phyloP scores from a whole-genome alignment of 1,140 invertebrate genomes.

The Hestina assimilis region DNA sequence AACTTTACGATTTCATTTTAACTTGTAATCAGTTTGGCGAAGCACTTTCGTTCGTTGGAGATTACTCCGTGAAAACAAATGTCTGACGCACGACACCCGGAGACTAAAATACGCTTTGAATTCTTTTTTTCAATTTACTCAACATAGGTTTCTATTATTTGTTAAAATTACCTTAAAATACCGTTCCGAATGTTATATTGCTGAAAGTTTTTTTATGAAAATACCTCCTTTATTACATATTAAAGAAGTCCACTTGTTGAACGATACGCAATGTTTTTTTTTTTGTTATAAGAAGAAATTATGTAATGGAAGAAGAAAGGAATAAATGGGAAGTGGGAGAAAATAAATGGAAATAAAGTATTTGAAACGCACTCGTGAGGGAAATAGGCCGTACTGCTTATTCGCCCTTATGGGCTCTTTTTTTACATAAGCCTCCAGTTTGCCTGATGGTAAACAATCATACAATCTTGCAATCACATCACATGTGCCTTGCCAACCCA shows the following conservation, averaged over 20 bases:
- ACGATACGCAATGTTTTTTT: no score
- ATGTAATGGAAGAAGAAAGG: no score
- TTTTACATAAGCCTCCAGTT: no score
- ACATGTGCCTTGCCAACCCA: no score
- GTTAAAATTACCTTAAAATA: slow-evolving; percentile 29
- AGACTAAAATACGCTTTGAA: slow-evolving; percentile 40
- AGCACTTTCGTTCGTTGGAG: slow-evolving; percentile 50
- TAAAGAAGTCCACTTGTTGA: slow-evolving; percentile 17
- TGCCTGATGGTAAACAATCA: no score
- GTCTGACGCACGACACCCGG: slow-evolving; percentile 41
- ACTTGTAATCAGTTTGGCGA: slow-evolving; percentile 68
- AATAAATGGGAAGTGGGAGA: no score
- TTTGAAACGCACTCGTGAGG: no score
- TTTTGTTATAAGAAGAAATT: no score
- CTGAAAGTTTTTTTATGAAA: slow-evolving; percentile 32
- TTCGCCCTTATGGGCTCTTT: no score
- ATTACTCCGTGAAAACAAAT: slow-evolving; percentile 61
- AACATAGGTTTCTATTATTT: slow-evolving; percentile 34
- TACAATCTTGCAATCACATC: no score
- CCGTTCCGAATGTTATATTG: slow-evolving; percentile 32
- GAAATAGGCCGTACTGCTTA: no score
- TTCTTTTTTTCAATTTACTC: slow-evolving; percentile 43
- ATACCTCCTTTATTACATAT: slow-evolving; percentile 19
- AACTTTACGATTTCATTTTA: slow-evolving; percentile 71
- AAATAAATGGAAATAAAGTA: no score